These are phyloP conservation scores for Melanostoma scalare DNA, from an alignment of 2,888 invertebrate genomes.

Conservation along the genomic window DNA sequence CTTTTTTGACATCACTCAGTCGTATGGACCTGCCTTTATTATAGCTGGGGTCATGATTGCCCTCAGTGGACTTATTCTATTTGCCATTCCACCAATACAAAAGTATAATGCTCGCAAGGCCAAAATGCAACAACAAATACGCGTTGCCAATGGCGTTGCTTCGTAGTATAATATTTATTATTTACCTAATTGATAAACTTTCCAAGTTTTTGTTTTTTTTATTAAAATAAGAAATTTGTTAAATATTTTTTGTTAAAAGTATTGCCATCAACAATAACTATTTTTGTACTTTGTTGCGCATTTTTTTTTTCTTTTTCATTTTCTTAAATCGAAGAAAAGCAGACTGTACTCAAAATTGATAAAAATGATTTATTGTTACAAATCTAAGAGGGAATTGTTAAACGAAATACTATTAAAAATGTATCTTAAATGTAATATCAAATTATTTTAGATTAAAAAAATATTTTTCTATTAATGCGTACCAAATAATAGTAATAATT, in stretches of 20 bases:
- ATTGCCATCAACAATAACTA: background rate
- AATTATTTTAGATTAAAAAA: background rate
- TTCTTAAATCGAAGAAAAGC: slow-evolving; percentile 20
- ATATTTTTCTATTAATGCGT: background rate
- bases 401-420: background rate
- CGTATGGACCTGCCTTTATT: slow-evolving; percentile 94
- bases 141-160: slow-evolving; percentile 33
- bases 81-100: slow-evolving; percentile 89
- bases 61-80: slow-evolving; percentile 93
- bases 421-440: background rate
- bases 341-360: slow-evolving; percentile 47
- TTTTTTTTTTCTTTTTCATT: slow-evolving; percentile 22
- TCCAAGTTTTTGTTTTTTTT: slow-evolving; percentile 6
- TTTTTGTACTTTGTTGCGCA: background rate
- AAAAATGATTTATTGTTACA: slow-evolving; percentile 9
- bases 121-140: slow-evolving; percentile 30
- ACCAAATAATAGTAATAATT: background rate
- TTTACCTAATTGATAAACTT: background rate
- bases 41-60: slow-evolving; percentile 93
- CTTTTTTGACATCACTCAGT: slow-evolving; percentile 89
- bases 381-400: slow-evolving; percentile 23
- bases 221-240: slow-evolving; percentile 9
- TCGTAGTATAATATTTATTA: slow-evolving; percentile 26
- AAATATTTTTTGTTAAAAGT: background rate
- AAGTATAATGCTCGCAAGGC: slow-evolving; percentile 79